Evolutionary conservation across 2,113 vertebrate species (phyloP), one percentile per base, ranked within the genome.

Genomic region (Tricholaema leucomelas): DNA sequence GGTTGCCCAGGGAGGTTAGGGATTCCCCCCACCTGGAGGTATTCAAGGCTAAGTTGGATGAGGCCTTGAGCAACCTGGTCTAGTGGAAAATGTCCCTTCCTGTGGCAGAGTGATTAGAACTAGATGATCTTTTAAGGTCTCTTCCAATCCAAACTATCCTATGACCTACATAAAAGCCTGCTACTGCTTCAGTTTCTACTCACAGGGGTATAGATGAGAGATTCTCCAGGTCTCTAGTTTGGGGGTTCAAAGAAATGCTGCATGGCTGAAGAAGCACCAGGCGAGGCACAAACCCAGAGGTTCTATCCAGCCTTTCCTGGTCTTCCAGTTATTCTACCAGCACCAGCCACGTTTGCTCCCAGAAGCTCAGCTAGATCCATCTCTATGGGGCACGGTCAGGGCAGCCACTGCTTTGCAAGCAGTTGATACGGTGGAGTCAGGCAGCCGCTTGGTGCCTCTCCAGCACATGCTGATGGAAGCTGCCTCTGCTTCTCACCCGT

Each of bases 361-460:
- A 35, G 69, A 38, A 63, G 20, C 35, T 13, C 28, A 6, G 23
- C 30, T 15, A n/a, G 61, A 8, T 10, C 8, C 1, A 12, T 25
- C 31, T 13, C 2, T 3, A 18, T 0, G 31, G 6, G 12, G 71
- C 35, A 3, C 1, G 13, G 31, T 10, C 21, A 5, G 65, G 59
- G 86, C 58, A 25, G 59, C 0, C 21, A 5, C 3, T 30, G 27
- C 59, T 85, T 31, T 35, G 71, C 12, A 16, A 81, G 10, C 10
- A 44, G 58, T 11, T 15, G 14, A 38, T 2, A 12, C 1, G 10
- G 1, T n/a, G 67, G 33, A 61, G 63, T 5, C 40, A 10, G 0
- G 3, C 33, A 10, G 65, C 30, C 42, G 4, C 5, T 14, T 35
- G 15, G 72, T 3, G 66, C 31, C 58, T 35, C 64, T 48, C 48